These are phyloP conservation scores for Apantesis nais DNA, from an alignment of 2,888 invertebrate species.

Conservation along the genomic window DNA sequence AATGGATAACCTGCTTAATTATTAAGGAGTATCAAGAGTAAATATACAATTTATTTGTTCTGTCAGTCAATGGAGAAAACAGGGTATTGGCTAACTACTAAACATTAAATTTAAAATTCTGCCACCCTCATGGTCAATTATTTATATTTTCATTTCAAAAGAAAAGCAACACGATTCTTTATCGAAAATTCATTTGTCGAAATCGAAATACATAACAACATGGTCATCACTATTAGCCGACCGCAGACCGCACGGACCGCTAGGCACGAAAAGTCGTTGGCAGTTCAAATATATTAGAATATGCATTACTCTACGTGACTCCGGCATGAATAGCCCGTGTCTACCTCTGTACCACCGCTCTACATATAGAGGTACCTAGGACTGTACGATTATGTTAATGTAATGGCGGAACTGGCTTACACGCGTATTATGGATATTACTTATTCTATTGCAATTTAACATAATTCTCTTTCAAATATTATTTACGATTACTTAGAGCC, in stretches of 20 bases:
- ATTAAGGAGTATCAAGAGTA: not conserved
- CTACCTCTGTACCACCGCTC: conserved; percentile 48
- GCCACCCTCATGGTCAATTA: no score
- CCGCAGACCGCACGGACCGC: conserved; percentile 83
- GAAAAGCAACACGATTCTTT: not conserved
- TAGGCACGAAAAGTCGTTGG: conserved; percentile 84
- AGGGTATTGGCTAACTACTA: not conserved
- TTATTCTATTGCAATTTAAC: not conserved
- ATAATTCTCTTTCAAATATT: not conserved
- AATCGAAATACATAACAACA: conserved; percentile 28
- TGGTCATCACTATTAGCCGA: conserved; percentile 57
- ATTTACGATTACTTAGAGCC: not conserved
- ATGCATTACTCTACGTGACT: conserved; percentile 85
- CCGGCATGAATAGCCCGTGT: conserved; percentile 75
- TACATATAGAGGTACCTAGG: conserved; percentile 16
- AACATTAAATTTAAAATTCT: no score
- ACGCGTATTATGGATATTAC: conserved; percentile 11
- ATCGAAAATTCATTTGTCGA: conserved; percentile 9
- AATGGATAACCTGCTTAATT: not conserved
- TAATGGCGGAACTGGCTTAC: conserved; percentile 23
- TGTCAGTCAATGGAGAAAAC: not conserved
- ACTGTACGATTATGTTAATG: conserved; percentile 37
- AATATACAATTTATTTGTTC: not conserved
- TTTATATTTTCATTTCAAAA: no score
- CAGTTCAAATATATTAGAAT: conserved; percentile 85